phyloP scores from a whole-genome alignment of 2,888 invertebrate species.

The Agrotis segetum region DNA sequence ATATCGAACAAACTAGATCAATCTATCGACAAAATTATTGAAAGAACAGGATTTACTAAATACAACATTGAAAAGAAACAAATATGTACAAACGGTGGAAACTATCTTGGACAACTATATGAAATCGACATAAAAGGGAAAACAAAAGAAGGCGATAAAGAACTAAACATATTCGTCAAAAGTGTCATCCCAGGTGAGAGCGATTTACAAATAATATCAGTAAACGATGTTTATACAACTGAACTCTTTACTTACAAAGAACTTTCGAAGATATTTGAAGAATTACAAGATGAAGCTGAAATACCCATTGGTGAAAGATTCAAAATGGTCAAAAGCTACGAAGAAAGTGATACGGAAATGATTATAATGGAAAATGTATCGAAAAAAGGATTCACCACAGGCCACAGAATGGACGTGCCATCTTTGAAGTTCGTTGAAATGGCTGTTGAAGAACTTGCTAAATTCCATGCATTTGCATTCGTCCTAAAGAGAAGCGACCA shows the following conservation, averaged over 20 bases:
- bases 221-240: conserved; percentile 65
- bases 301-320: conserved; percentile 72
- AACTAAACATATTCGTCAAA: conserved; percentile 77
- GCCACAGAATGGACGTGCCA: conserved; percentile 71
- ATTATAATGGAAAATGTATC: conserved; percentile 78
- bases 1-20: conserved; percentile 51
- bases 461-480: conserved; percentile 77
- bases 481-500: conserved; percentile 66
- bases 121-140: conserved; percentile 74
- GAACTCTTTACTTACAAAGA: conserved; percentile 75
- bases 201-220: conserved; percentile 57
- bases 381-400: conserved; percentile 72
- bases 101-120: conserved; percentile 72
- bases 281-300: conserved; percentile 72
- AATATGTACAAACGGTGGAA: conserved; percentile 73
- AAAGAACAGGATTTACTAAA: conserved; percentile 45
- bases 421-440: conserved; percentile 73
- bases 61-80: conserved; percentile 38
- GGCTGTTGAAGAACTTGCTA: conserved; percentile 76
- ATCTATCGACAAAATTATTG: conserved; percentile 56
- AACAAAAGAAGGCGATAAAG: conserved; percentile 69
- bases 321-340: conserved; percentile 71
- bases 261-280: conserved; percentile 68
- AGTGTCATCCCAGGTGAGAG: conserved; percentile 57
- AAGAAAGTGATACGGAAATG: conserved; percentile 67